Base-by-base conservation (phyloP, 2,797 vertebrate species). In the Phyllotis vaccarum region DNA sequence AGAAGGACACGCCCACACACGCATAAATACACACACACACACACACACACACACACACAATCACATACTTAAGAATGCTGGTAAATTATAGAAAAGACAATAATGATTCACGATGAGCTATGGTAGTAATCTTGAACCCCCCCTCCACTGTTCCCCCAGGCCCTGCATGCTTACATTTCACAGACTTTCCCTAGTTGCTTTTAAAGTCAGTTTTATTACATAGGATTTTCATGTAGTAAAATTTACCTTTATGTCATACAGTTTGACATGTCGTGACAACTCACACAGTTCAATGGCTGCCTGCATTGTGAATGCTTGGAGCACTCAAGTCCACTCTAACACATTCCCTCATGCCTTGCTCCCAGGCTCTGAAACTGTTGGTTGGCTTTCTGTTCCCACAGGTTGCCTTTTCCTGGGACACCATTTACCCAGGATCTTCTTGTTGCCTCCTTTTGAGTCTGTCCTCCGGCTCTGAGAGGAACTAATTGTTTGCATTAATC, bases 291-390 rank as follows among this genome's bases (percentile, higher is more conserved):
- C 19, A 16, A n/a, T 64, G 29, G 6, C n/a, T 24, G 7, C 58
- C n/a, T 24, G 6, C 16, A 22, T 3, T 0, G 0, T 29, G 58
- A 21, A 2, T 0, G 0, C 1, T 37, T 1, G 17, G n/a, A 34
- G 1, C 19, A 0, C 0, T 2, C 0, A 5, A 46, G 8, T 16
- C 21, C 49, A 1, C 3, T 6, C 58, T 6, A 12, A 11, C 40
- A 37, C 0, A 2, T 6, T 54, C 46, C 31, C 34, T 52, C 19
- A 10, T 6, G 54, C 64, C 37, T 40, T 2, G 1, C 2, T 0
- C 40, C 21, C 12, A 31, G 31, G 19, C 60, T 49, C 78, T 40
- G 40, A 37, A 19, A 14, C 2, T 12, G 0, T 49, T 46, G 46
- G 2, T 37, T 46, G 43, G 27, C 2, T 60, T 46, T 74, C 74